These are phyloP conservation scores for Nyctibius grandis DNA, from an alignment of 2,797 vertebrate genomes.

Conservation along the genomic window DNA sequence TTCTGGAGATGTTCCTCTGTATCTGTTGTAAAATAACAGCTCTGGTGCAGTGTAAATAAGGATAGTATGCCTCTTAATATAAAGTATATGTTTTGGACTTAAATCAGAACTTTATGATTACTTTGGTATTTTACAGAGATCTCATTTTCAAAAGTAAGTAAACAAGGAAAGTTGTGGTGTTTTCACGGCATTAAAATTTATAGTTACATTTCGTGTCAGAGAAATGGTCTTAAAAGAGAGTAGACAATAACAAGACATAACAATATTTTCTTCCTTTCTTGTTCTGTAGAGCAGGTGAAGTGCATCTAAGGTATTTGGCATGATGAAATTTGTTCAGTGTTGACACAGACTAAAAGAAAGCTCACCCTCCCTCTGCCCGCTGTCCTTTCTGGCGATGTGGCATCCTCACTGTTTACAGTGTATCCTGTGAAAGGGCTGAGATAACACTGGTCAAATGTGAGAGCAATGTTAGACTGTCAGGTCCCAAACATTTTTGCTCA, in stretches of 20 bases:
- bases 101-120: background rate
- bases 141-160: background rate
- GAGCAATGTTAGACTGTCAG: background rate
- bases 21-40: background rate
- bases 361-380: fast-evolving
- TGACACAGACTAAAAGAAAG: background rate
- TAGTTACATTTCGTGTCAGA: background rate
- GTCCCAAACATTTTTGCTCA: background rate
- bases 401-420: background rate
- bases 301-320: background rate
- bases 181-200: background rate
- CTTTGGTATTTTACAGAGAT: background rate
- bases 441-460: background rate
- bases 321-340: background rate
- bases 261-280: background rate
- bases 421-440: background rate
- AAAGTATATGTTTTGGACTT: background rate
- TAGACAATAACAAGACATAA: background rate
- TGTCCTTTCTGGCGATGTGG: background rate
- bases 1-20: background rate
- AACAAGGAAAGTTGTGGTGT: background rate
- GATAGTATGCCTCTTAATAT: background rate
- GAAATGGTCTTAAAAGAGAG: background rate
- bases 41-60: background rate
- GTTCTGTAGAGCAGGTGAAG: background rate